phyloP scores from a whole-genome alignment of 1,140 invertebrate genomes.

The Macrobrachium rosenbergii region DNA sequence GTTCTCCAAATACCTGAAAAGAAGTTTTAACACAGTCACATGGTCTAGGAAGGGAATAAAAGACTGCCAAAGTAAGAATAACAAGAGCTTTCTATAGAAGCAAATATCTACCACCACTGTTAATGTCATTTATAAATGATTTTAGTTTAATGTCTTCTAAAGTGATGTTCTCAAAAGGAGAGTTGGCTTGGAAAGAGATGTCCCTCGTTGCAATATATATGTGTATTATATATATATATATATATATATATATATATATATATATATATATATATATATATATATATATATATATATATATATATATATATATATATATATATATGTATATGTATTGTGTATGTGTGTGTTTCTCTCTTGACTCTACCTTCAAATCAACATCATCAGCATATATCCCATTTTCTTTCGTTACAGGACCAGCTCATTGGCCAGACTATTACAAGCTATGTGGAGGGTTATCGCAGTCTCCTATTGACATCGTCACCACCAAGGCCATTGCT shows the following conservation, averaged over 20 bases:
- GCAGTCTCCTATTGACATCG: constrained; percentile 36
- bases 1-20: too few species aligned
- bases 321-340: neutral
- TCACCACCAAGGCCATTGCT: neutral
- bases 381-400: neutral
- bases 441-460: neutral
- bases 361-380: neutral
- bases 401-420: neutral
- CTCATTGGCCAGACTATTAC: constrained; percentile 2
- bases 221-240: neutral
- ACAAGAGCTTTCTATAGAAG: too few species aligned
- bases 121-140: too few species aligned
- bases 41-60: too few species aligned
- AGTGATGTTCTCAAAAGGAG: too few species aligned
- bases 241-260: neutral
- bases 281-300: neutral
- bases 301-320: neutral
- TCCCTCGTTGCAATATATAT: too few species aligned
- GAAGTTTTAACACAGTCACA: too few species aligned
- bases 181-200: too few species aligned
- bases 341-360: neutral
- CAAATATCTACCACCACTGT: too few species aligned
- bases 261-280: neutral
- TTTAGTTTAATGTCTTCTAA: too few species aligned
- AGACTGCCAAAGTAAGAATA: too few species aligned